These are phyloP conservation scores for Nemopilema nomurai DNA, from an alignment of 30 jellyfish, hydroid and myxozoan genomes.

Conservation along the genomic window DNA sequence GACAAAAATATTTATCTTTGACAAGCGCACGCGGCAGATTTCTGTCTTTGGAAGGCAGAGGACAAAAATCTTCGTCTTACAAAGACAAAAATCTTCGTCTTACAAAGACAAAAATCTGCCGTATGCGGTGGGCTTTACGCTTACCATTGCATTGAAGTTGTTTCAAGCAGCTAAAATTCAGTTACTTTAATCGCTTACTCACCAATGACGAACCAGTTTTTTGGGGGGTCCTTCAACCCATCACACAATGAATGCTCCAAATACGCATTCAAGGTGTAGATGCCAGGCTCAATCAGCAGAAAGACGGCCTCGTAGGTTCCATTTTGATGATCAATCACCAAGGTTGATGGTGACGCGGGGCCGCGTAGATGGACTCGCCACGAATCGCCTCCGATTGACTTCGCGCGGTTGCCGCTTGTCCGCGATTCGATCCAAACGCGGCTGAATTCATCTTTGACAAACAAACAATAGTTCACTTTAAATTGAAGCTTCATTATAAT, in stretches of 20 bases:
- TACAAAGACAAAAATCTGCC: no score
- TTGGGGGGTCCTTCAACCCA: slow-evolving; percentile 81
- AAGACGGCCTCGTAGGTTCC: slow-evolving; percentile 71
- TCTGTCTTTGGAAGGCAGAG: no score
- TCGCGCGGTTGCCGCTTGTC: slow-evolving; percentile 23
- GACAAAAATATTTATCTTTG: no score
- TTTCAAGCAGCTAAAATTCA: no score
- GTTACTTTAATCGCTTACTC: no score
- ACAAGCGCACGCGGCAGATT: no score
- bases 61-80: no score
- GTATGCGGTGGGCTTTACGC: no score
- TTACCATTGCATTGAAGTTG: no score
- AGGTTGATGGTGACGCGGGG: slow-evolving; percentile 62
- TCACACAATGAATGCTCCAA: slow-evolving; percentile 77
- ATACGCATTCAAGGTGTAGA: slow-evolving; percentile 29
- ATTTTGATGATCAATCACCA: slow-evolving; percentile 54
- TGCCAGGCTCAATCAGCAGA: slow-evolving; percentile 62
- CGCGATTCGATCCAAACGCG: slow-evolving; percentile 53
- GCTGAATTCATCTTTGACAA: slow-evolving; percentile 69
- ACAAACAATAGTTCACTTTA: not conserved
- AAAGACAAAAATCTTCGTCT: no score
- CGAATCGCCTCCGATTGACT: slow-evolving; percentile 78
- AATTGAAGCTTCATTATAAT: not conserved
- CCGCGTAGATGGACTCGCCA: slow-evolving; percentile 79
- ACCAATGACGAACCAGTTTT: slow-evolving; percentile 74